phyloP scores from a whole-genome alignment of 2,113 vertebrate genomes.

The Sceloporus undulatus region DNA sequence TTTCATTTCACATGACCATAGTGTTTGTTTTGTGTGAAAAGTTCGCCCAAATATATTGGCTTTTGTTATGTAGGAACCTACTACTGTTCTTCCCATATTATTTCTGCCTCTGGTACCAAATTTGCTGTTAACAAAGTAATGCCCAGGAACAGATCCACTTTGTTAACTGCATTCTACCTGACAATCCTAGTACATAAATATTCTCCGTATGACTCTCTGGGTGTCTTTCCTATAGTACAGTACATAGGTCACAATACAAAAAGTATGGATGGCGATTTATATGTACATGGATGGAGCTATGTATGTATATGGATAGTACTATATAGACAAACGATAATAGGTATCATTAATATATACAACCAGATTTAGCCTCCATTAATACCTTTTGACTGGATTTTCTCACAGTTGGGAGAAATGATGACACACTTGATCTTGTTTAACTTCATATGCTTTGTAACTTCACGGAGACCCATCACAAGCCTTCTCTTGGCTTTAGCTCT shows the following conservation, averaged over 20 bases:
- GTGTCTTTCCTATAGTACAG: background rate
- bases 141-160: too few species aligned
- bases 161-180: background rate
- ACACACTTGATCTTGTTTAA: slow-evolving; percentile 96
- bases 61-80: too few species aligned
- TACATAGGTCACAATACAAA: background rate
- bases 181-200: background rate
- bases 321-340: background rate
- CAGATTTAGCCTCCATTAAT: background rate
- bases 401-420: slow-evolving; percentile 98
- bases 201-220: background rate
- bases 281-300: background rate
- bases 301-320: too few species aligned
- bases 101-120: too few species aligned
- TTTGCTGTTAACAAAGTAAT: too few species aligned
- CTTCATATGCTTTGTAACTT: slow-evolving; percentile 99
- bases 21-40: too few species aligned
- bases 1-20: too few species aligned
- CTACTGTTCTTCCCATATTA: too few species aligned
- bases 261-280: too few species aligned
- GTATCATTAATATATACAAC: background rate
- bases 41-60: too few species aligned
- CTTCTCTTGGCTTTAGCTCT: slow-evolving; percentile 94
- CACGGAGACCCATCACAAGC: slow-evolving; percentile 96
- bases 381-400: slow-evolving; percentile 99